A percentile compares a stretch with the other conserved stretches of the same genome.
phyloP scores from a whole-genome alignment of 2,113 vertebrate species.

The Machaerirhynchus nigripectus region DNA sequence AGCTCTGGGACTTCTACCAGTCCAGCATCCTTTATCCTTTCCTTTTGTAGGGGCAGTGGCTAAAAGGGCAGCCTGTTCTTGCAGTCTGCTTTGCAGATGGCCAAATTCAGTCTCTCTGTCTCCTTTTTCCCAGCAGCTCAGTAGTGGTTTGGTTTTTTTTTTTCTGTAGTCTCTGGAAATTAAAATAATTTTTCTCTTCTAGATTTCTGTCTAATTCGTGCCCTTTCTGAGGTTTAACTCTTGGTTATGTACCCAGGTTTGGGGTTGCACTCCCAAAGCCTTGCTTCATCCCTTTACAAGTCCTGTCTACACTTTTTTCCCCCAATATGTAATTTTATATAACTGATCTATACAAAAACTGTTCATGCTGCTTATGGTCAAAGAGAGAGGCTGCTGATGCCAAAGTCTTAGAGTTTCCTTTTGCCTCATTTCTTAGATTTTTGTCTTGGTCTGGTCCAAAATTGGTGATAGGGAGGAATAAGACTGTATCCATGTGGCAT shows the following conservation, averaged over 20 bases:
- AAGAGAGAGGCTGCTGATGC: background rate
- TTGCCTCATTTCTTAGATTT: background rate
- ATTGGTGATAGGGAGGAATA: background rate
- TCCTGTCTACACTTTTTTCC: accelerated
- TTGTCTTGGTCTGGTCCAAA: background rate
- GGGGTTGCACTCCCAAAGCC: background rate
- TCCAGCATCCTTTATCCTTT: background rate
- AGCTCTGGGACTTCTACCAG: background rate
- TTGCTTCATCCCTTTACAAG: background rate
- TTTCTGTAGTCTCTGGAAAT: background rate
- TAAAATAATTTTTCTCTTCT: background rate
- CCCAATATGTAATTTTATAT: background rate
- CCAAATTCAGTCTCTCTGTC: background rate
- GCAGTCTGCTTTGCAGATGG: background rate
- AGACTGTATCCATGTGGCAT: background rate
- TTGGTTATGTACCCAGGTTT: background rate
- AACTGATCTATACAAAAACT: background rate
- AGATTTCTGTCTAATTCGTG: background rate
- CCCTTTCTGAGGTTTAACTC: background rate
- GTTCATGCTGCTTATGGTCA: background rate
- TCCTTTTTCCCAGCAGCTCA: background rate
- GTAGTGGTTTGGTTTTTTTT: background rate
- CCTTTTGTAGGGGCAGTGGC: accelerated
- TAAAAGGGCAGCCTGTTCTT: background rate
- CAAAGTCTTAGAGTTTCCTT: background rate